These are phyloP conservation scores for Drosophila varians DNA, from an alignment of 1,140 invertebrate genomes.

Conservation along the genomic window DNA sequence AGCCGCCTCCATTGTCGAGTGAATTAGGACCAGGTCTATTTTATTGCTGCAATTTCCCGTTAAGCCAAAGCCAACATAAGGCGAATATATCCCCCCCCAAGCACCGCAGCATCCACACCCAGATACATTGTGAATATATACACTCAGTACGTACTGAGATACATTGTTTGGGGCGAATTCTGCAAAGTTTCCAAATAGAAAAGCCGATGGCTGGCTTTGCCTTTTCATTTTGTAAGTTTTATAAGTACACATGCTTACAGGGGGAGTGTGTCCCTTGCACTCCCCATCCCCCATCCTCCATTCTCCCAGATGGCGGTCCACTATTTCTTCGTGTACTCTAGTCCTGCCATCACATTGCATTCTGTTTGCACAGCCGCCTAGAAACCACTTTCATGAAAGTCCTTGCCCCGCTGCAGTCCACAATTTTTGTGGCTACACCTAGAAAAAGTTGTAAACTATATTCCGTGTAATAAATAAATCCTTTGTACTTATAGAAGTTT, in stretches of 20 bases:
- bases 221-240: constrained; percentile 32
- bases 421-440: neutral
- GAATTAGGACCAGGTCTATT: constrained; percentile 26
- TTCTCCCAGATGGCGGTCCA: constrained; percentile 9
- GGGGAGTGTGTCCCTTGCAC: constrained; percentile 7
- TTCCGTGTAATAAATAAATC: neutral
- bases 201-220: constrained; percentile 52
- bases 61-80: constrained; percentile 31
- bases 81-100: constrained; percentile 11
- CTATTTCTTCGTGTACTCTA: constrained; percentile 14
- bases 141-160: neutral
- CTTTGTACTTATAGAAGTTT: neutral
- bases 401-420: neutral
- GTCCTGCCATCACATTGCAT: constrained; percentile 32
- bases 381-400: constrained; percentile 32
- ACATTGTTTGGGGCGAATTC: constrained; percentile 39
- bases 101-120: neutral
- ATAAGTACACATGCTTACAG: constrained; percentile 33
- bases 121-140: neutral
- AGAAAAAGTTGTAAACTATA: neutral
- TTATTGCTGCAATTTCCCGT: constrained; percentile 32
- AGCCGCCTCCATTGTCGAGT: constrained; percentile 25
- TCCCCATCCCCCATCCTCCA: neutral
- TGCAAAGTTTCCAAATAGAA: constrained; percentile 55
- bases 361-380: constrained; percentile 56